Percentiles rank a stretch among this genome's conserved stretches.
These are phyloP conservation scores for Zaprionus capensis DNA, from an alignment of 1,140 invertebrate genomes.

Conservation along the genomic window DNA sequence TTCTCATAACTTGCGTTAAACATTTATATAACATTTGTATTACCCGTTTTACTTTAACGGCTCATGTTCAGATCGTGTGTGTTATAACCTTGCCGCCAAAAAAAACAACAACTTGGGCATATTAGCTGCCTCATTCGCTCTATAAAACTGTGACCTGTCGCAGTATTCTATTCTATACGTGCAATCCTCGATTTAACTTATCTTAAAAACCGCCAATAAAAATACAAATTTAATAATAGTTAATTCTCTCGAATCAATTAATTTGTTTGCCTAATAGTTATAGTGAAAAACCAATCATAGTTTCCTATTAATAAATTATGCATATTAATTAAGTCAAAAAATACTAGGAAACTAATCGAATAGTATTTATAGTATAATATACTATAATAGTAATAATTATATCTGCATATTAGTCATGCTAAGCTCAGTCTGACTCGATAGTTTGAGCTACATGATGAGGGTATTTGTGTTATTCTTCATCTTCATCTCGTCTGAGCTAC, in stretches of 20 bases:
- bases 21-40: slow-evolving; percentile 64
- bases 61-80: slow-evolving; percentile 46
- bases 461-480: neutral
- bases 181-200: neutral
- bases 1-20: slow-evolving; percentile 58
- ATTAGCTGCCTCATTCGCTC: neutral
- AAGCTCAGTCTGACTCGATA: neutral
- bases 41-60: slow-evolving; percentile 59
- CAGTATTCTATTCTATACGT: neutral
- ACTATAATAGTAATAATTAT: neutral
- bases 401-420: neutral
- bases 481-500: neutral
- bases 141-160: neutral
- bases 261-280: neutral
- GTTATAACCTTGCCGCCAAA: neutral
- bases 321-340: neutral
- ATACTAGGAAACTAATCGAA: neutral
- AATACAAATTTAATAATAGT: neutral
- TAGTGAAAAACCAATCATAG: neutral
- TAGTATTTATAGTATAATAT: neutral
- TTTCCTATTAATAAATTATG: neutral
- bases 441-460: neutral
- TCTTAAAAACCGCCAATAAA: no score
- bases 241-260: neutral
- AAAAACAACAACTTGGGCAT: neutral